Evolutionary conservation across 2,113 vertebrate genomes (phyloP), one percentile per base, ranked within the genome.

Genomic region (Neodontobutis hainanensis): DNA sequence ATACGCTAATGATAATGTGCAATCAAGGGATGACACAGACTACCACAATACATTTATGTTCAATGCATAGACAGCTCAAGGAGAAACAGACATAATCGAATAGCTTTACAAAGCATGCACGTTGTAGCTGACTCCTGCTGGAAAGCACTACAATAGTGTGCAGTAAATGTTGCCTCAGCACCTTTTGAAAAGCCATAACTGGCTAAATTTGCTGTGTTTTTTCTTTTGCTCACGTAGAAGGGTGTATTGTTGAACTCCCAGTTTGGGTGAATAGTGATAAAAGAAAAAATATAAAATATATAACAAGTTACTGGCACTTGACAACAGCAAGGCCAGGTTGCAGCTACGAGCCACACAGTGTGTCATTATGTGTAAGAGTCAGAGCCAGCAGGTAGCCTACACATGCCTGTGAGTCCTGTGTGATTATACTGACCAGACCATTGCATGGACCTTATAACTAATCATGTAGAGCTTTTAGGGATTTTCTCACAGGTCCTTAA

Each of bases 111-210:
- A 38, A 7, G n/a, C 46, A 27, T 52, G 16, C n/a, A 46, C 38
- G n/a, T 5, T 61, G 19, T 12, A n/a, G 65, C 40, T 60, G 34
- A 35, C 63, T 71, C 19, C 43, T 51, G 44, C 34, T 44, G 35
- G 15, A 50, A 35, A 52, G 8, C 35, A 68, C 16, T 61, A 75
- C 53, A 70, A 62, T 38, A 3, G 43, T 12, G 36, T 49, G 46
- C 45, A 46, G 14, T 8, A 62, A 85, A 64, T 55, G 68, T 75
- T 48, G 70, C 62, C 55, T 70, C 74, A 79, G 83, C 73, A 60
- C 55, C 63, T 78, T 43, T 46, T 19, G 9, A 56, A 61, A 68
- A 69, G 48, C 70, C 27, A 80, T 67, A 56, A 61, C 38, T 27
- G 19, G 19, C 19, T 64, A 80, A 46, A 75, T 78, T 65, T 83